Conservation (phyloP, 1,140 invertebrate genomes). For the Caenorhabditis latens region DNA sequence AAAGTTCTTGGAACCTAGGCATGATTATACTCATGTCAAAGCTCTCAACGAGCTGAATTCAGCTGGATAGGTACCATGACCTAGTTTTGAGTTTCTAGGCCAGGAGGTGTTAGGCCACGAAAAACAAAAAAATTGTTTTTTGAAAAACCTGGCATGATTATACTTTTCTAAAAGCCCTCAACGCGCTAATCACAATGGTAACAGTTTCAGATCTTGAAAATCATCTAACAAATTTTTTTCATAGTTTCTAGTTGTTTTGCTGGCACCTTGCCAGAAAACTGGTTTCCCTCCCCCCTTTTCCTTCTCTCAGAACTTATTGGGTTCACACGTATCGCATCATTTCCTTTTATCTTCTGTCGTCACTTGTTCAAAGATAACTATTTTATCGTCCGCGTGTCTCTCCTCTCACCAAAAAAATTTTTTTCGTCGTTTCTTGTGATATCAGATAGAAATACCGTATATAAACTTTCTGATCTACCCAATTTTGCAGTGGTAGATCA, state of each 20-base stretch:
- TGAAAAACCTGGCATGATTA: neutral
- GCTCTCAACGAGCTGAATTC: too few relatives aligned
- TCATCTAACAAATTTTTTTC: neutral
- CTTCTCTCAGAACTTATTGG: neutral
- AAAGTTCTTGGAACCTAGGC: neutral
- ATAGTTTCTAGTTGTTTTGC: neutral
- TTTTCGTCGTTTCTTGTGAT: too few relatives aligned
- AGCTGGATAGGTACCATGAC: too few relatives aligned
- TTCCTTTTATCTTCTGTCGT: neutral
- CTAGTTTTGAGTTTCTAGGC: too few relatives aligned
- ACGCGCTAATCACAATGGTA: neutral
- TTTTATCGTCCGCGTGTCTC: neutral
- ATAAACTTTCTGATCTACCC: slow-evolving; percentile 14
- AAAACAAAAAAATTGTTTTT: neutral
- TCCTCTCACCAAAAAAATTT: too few relatives aligned
- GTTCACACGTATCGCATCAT: neutral
- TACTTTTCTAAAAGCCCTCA: neutral
- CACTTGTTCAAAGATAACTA: slow-evolving; percentile 25
- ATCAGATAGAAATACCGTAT: neutral
- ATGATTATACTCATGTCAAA: too few relatives aligned
- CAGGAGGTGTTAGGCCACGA: neutral
- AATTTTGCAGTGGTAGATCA: neutral
- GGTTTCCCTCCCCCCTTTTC: neutral
- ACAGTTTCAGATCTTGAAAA: neutral
- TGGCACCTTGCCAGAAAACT: slow-evolving; percentile 1